Evolutionary conservation across 1,140 invertebrate species (phyloP).

Genomic region (Psilanteris sp.): DNA sequence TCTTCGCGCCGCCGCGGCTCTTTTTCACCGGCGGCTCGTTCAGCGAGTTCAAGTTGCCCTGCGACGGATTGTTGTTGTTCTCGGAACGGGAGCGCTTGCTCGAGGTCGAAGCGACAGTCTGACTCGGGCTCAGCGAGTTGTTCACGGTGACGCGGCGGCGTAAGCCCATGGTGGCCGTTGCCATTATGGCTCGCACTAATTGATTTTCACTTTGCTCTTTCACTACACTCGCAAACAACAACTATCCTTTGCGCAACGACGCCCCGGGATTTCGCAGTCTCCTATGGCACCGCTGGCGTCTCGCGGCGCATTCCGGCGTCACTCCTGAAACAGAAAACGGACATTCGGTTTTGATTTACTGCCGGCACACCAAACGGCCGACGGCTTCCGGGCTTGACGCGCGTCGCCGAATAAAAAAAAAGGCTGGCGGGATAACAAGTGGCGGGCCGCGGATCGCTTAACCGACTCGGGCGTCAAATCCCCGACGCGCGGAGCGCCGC

Average conservation of each 20-base stretch:
- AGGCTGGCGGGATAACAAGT: constrained; percentile 39
- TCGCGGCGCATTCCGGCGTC: neutral
- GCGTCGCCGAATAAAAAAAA: constrained; percentile 3
- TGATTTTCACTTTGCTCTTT: constrained; percentile 23
- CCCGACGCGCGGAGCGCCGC: constrained; percentile 30
- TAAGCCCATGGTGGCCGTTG: constrained; percentile 77
- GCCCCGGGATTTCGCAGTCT: no score
- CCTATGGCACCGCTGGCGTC: no score
- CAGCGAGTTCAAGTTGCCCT: constrained; percentile 77
- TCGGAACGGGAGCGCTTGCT: constrained; percentile 76
- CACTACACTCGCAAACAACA: constrained; percentile 21
- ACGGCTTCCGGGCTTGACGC: neutral
- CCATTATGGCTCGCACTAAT: constrained; percentile 65
- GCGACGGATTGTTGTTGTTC: constrained; percentile 79
- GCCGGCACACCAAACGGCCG: no score
- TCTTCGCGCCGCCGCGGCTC: constrained; percentile 65
- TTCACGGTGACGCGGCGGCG: constrained; percentile 76
- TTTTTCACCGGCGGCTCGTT: constrained; percentile 75
- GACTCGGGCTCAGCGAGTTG: constrained; percentile 58
- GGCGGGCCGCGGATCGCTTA: constrained; percentile 44
- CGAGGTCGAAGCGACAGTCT: constrained; percentile 57
- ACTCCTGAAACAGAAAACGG: constrained; percentile 55
- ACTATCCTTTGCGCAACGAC: no score
- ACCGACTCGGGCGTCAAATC: constrained; percentile 36
- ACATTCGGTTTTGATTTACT: neutral